Evolutionary conservation across 2,113 vertebrate species (phyloP).

Genomic region (Ovis aries): DNA sequence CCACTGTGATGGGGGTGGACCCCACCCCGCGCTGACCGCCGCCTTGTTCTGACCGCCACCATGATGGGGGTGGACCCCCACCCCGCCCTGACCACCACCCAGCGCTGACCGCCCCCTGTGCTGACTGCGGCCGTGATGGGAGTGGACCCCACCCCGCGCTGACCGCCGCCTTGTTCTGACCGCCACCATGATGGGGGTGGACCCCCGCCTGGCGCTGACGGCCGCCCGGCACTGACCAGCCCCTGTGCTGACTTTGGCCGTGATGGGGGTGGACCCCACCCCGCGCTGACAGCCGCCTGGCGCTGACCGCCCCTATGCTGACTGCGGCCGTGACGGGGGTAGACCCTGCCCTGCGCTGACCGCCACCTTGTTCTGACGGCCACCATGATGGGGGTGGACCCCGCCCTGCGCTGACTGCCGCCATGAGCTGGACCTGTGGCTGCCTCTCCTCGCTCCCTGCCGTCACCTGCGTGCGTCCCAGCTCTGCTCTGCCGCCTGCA

Average conservation of each 20-base stretch:
- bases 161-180: no score
- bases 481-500: background rate
- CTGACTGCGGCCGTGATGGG: fast-evolving
- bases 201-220: background rate
- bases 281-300: background rate
- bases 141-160: fast-evolving
- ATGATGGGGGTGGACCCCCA: no score
- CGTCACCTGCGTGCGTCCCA: background rate
- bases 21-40: no score
- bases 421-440: fast-evolving
- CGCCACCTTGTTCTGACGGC: fast-evolving
- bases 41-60: no score
- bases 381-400: fast-evolving
- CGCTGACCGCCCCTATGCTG: fast-evolving
- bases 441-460: background rate
- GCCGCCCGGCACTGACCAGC: fast-evolving
- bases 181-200: background rate
- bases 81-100: no score
- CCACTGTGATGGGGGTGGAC: no score
- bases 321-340: no score
- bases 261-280: background rate
- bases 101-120: no score
- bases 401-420: fast-evolving
- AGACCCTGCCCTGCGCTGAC: no score
- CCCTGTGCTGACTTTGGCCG: background rate